A percentile compares a stretch with the other conserved stretches of the same genome.
Evolutionary conservation across 2,888 invertebrate species (phyloP).

Genomic region (Oxystoma pomonae): DNA sequence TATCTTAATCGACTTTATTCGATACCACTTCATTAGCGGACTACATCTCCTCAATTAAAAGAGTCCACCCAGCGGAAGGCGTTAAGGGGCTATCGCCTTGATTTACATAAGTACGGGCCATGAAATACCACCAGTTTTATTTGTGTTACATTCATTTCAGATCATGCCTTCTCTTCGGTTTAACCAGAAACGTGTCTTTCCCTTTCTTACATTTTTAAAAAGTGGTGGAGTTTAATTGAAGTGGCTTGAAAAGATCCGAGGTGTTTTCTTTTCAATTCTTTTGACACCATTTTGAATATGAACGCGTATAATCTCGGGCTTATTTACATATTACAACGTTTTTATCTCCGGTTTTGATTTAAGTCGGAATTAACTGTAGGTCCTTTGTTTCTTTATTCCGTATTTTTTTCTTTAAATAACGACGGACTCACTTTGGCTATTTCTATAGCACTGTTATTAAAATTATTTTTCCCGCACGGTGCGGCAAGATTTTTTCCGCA

Average conservation of each 20-base stretch:
- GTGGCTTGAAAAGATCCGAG: neutral
- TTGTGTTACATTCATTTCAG: neutral
- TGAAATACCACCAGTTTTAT: neutral
- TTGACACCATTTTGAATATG: constrained; percentile 3
- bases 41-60: neutral
- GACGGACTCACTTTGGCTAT: too few species aligned
- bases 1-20: neutral
- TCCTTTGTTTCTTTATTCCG: too few species aligned
- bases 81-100: neutral
- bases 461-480: too few species aligned
- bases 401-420: too few species aligned
- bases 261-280: neutral
- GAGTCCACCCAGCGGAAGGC: neutral
- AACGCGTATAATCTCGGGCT: neutral
- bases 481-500: too few species aligned
- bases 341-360: constrained; percentile 2
- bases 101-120: neutral
- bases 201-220: neutral
- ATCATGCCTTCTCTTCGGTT: neutral
- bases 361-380: neutral
- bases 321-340: constrained; percentile 4
- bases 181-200: neutral
- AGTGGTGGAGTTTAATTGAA: neutral
- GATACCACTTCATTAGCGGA: neutral
- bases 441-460: too few species aligned